Conservation (phyloP, 2,888 invertebrate genomes). For the Drosophila recens region DNA sequence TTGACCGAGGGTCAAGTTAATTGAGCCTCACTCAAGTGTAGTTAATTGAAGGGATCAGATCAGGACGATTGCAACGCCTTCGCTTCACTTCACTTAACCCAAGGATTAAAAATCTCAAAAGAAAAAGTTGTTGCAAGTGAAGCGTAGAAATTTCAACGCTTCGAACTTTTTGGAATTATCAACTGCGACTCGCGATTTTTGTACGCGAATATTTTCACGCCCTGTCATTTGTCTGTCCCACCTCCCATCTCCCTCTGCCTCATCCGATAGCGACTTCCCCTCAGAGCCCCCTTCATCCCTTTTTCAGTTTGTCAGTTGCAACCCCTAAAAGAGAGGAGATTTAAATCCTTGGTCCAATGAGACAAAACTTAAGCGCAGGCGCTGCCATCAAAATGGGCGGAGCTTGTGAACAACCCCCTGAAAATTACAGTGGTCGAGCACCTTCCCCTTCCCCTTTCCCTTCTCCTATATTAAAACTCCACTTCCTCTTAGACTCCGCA, state of each 20-base stretch:
- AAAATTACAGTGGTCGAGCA: not conserved
- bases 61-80: conserved; percentile 12
- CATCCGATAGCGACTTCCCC: not conserved
- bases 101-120: conserved; percentile 26
- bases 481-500: not conserved
- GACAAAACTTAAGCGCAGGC: conserved; percentile 33
- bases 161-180: conserved; percentile 32
- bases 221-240: conserved; percentile 11
- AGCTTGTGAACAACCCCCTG: conserved; percentile 26
- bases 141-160: conserved; percentile 59
- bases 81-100: conserved; percentile 4
- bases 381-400: conserved; percentile 37
- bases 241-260: not conserved
- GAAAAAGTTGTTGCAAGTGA: conserved; percentile 26
- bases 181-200: conserved; percentile 13
- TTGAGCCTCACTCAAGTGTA: conserved; percentile 3
- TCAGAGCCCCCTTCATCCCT: not conserved
- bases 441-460: not conserved
- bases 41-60: conserved; percentile 34
- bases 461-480: too few species aligned
- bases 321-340: conserved; percentile 1
- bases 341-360: conserved; percentile 1
- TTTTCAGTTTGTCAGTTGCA: not conserved
- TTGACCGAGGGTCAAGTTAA: not conserved
- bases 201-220: conserved; percentile 37